A percentile compares a stretch with the other conserved stretches of the same genome.
Conservation (phyloP, 2,888 invertebrate genomes). For the Entomobrya multifasciata region DNA sequence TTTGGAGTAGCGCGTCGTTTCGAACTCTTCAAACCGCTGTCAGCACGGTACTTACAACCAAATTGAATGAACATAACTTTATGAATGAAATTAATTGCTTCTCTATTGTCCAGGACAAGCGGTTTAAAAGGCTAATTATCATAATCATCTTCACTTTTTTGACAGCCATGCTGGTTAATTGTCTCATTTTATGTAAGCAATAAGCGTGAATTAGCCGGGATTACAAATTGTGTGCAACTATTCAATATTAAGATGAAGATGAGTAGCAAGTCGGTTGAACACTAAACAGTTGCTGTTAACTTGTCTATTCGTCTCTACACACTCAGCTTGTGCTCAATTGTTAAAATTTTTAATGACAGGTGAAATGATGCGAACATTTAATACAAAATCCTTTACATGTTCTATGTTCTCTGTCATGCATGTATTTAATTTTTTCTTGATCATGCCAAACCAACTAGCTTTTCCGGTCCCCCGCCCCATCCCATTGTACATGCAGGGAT, state of each 20-base stretch:
- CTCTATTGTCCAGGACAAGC: slow-evolving; percentile 54
- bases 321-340: slow-evolving; percentile 14
- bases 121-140: slow-evolving; percentile 56
- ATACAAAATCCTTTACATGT: not conserved
- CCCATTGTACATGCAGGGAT: too few relatives aligned
- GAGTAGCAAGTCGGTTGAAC: too few relatives aligned
- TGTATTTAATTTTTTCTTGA: not conserved
- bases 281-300: not conserved
- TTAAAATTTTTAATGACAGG: not conserved
- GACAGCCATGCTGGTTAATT: slow-evolving; percentile 33
- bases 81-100: slow-evolving; percentile 15
- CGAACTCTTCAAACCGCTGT: not conserved
- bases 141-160: not conserved
- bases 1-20: too few relatives aligned
- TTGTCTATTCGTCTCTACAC: not conserved
- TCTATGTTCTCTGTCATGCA: too few relatives aligned
- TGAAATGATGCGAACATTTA: not conserved
- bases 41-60: not conserved
- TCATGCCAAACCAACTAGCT: not conserved
- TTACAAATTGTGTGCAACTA: not conserved
- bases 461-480: slow-evolving; percentile 20
- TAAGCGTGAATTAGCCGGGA: slow-evolving; percentile 24
- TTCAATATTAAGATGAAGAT: too few relatives aligned
- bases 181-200: slow-evolving; percentile 15
- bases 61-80: not conserved